These are phyloP conservation scores for Agraylea sexmaculata DNA, from an alignment of 1,140 invertebrate genomes.

Conservation along the genomic window DNA sequence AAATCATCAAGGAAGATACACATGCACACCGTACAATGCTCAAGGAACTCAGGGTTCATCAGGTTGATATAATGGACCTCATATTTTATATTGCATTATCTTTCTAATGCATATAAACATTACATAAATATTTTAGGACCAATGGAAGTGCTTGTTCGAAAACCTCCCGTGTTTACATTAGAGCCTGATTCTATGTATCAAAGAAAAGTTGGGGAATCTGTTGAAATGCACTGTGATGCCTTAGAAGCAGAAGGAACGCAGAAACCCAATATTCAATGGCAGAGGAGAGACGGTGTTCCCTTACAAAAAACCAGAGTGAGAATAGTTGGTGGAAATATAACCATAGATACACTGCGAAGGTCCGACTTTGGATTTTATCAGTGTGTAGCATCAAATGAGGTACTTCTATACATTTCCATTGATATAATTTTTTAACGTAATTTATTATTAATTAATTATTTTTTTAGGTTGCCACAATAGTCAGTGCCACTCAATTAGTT, in stretches of 20 bases:
- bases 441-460: slow-evolving; percentile 1
- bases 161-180: slow-evolving; percentile 73
- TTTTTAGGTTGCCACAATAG: slow-evolving; percentile 70
- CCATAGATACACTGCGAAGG: slow-evolving; percentile 74
- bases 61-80: slow-evolving; percentile 22
- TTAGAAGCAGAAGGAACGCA: slow-evolving; percentile 83
- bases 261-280: slow-evolving; percentile 81
- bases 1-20: slow-evolving; percentile 82
- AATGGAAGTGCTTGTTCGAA: slow-evolving; percentile 93
- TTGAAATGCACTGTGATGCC: slow-evolving; percentile 88
- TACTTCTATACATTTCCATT: slow-evolving; percentile 13
- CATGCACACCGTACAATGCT: slow-evolving; percentile 89
- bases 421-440: neutral
- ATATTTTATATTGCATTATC: neutral
- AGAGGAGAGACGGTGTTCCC: slow-evolving; percentile 68
- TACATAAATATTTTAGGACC: slow-evolving; percentile 40
- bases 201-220: slow-evolving; percentile 76
- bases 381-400: slow-evolving; percentile 86
- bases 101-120: neutral
- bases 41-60: slow-evolving; percentile 88
- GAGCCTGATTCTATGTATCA: slow-evolving; percentile 80
- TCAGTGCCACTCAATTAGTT: slow-evolving; percentile 78
- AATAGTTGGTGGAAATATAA: slow-evolving; percentile 77
- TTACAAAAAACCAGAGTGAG: slow-evolving; percentile 69
- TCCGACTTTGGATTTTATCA: slow-evolving; percentile 91